Base-by-base conservation (phyloP, 2,113 vertebrate genomes). In the Suricata suricatta region DNA sequence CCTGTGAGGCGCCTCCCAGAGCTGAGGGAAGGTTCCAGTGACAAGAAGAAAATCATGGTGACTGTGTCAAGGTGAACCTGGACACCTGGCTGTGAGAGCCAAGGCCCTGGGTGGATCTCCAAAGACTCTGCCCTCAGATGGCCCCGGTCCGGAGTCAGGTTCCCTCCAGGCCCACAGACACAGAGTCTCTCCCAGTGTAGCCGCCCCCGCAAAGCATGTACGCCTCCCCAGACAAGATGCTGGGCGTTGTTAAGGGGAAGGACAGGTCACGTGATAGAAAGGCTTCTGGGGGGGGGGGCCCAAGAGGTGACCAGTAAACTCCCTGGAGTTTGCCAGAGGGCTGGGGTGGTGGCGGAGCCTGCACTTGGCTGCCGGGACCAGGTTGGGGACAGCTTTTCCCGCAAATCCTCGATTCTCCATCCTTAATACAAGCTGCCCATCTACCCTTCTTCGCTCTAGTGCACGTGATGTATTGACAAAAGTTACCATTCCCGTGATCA, bases 401-500 rank as follows among this genome's bases (percentile, higher is more conserved):
- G 41, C 5, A 33, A 50, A 41, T 11, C 57, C 57, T 33, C 1
- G 0, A 3, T 16, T 41, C 86, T n/a, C 33, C 76, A 23, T 33
- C 35, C 41, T 41, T 54, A 4, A 44, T 15, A 31, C 3, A 0
- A 54, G 38, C 27, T 50, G 25, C 66, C 27, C 57, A 5, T 35
- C 12, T 10, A 7, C 16, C 71, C n/a, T 19, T 79, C 33, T 82
- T 33, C 16, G 12, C 35, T 50, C 27, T 35, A 1, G 33, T 21
- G 4, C 82, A 11, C 0, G 7, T 2, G 8, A 0, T 31, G 3
- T 5, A 11, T 33, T 5, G n/a, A 27, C 13, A 54, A 87, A 47
- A 63, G n/a, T n/a, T 5, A 15, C n/a, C 27, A 5, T 21, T 27
- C 31, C 7, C 0, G 0, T 21, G 8, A 31, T 16, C 25, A 13